Evolutionary conservation across 1,140 invertebrate genomes (phyloP), one percentile per base, ranked within the genome.

Genomic region (Neodiprion fabricii): DNA sequence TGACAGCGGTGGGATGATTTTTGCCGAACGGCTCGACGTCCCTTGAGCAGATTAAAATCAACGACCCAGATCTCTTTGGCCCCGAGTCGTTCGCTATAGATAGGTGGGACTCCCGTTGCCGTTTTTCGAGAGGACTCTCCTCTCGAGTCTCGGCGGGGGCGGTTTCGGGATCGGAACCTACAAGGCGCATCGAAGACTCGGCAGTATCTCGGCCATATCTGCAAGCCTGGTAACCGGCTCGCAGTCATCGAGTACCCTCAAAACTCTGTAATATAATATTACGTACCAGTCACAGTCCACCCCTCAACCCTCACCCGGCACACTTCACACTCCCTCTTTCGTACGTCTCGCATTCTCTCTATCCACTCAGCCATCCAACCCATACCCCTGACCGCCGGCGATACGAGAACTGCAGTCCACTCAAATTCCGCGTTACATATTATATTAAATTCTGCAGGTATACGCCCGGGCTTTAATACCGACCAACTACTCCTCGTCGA

Each of bases 41-140:
- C 78, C 79, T 80, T 79, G 81, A 83, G 80, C 77, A 79, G 83
- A 85, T 87, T 85, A 84, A 83, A 87, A 88, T 88, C 86, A 77
- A 79, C 85, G 87, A 86, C 85, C 87, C 79, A 87, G 84, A 88
- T 88, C 85, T 87, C 69, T 74, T 77, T 76, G 80, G 79, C 79
- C 76, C 76, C 80, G 78, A 79, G 75, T 71, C 79, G 80, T 81
- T 80, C 80, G 77, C 76, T 73, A 4, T 11, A 68, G 67, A 68
- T 53, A 53, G 50, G 50, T 1, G 50, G 50, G n/a, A 11, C 50
- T 53, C 10, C 11, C 11, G 53, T 61, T 61, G 53, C 53, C 53
- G 53, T 61, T 61, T 61, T 61, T 61, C 53, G 53, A 61, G 53
- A 61, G 53, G 53, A 61, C 53, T 61, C n/a, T 61, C 53, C 9